A percentile compares a stretch with the other conserved stretches of the same genome.
Conservation (phyloP, 2,888 invertebrate genomes). For the Pelosia muscerda region DNA sequence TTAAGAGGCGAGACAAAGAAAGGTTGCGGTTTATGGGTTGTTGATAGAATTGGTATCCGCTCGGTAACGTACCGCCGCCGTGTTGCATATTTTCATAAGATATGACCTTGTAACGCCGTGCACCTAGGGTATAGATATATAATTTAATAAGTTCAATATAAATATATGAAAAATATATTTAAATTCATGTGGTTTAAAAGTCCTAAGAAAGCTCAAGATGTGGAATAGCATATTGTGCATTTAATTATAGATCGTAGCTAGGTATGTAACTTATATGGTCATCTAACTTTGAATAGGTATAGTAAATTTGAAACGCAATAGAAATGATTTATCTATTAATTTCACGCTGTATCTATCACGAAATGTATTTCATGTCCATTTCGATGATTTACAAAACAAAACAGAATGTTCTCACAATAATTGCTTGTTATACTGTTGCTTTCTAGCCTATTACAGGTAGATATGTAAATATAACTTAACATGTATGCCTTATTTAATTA, state of each 20-base stretch:
- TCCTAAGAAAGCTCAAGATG: background rate
- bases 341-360: background rate
- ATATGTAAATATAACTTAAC: conserved; percentile 12
- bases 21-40: conserved; percentile 87
- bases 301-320: background rate
- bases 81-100: conserved; percentile 84
- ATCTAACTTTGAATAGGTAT: background rate
- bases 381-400: background rate
- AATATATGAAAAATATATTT: background rate
- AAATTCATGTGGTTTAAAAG: background rate
- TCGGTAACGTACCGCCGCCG: conserved; percentile 83
- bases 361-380: background rate
- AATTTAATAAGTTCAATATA: background rate
- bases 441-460: background rate
- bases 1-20: conserved; percentile 86
- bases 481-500: background rate
- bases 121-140: background rate
- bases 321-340: background rate
- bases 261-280: background rate
- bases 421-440: background rate
- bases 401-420: background rate
- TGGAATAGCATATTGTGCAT: background rate
- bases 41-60: conserved; percentile 87
- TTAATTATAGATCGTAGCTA: too few relatives aligned
- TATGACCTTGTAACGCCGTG: conserved; percentile 73